phyloP scores from a whole-genome alignment of 2,888 invertebrate genomes.

The Apotomis betuletana region DNA sequence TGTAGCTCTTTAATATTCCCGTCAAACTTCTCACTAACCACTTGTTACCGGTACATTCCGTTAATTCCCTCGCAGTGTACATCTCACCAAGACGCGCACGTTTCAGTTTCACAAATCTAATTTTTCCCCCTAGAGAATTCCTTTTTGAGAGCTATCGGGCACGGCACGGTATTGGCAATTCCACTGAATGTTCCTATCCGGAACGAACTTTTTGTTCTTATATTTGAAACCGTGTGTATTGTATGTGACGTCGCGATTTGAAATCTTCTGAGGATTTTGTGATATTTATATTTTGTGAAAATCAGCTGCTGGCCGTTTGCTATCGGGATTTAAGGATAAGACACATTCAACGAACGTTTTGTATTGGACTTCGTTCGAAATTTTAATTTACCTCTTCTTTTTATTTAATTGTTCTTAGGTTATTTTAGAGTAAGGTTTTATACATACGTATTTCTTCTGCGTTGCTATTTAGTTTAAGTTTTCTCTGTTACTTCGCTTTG shows the following conservation, averaged over 20 bases:
- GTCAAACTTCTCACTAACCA: neutral
- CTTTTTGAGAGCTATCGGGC: conserved; percentile 74
- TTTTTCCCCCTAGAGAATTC: conserved; percentile 70
- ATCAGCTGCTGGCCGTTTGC: neutral
- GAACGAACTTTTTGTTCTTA: conserved; percentile 42
- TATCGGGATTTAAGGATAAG: neutral
- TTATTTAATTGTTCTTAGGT: no score
- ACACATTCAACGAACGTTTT: neutral
- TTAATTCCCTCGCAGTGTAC: conserved; percentile 32
- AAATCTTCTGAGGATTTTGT: conserved; percentile 32
- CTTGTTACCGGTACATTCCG: conserved; percentile 5
- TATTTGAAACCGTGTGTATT: conserved; percentile 39
- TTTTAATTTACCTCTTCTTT: neutral
- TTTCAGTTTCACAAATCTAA: conserved; percentile 79
- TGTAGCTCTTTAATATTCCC: no score
- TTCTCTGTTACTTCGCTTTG: no score
- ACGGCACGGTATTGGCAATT: conserved; percentile 71
- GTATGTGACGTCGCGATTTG: conserved; percentile 37
- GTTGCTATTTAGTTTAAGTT: no score
- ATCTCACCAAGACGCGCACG: conserved; percentile 57
- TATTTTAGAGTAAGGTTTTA: no score
- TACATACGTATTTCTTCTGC: no score
- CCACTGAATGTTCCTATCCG: conserved; percentile 48
- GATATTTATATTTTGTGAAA: conserved; percentile 23
- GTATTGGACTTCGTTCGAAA: neutral